Conservation (phyloP, 2,113 vertebrate species). For the Panthera leo region DNA sequence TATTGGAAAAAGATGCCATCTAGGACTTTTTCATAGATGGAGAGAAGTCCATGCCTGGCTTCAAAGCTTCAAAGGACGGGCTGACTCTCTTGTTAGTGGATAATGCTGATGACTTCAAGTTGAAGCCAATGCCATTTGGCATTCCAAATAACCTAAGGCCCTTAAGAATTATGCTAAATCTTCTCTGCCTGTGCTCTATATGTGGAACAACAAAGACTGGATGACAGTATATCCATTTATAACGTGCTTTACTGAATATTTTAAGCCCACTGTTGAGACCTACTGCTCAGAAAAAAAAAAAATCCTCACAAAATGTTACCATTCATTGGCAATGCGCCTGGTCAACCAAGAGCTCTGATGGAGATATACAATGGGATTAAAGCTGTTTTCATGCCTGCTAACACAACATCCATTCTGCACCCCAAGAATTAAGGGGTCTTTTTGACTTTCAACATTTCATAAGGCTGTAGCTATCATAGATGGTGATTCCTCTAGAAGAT, state of each 20-base stretch:
- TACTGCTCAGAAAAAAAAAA: background rate
- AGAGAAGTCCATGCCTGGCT: background rate
- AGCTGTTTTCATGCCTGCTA: background rate
- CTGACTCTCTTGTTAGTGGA: background rate
- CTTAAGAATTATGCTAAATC: background rate
- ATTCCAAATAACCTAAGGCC: background rate
- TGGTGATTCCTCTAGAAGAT: background rate
- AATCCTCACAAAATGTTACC: background rate
- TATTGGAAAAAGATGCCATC: background rate
- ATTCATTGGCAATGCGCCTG: background rate
- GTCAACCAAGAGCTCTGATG: background rate
- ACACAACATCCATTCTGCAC: background rate
- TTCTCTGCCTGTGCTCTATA: background rate
- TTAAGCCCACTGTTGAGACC: background rate
- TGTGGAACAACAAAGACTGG: background rate
- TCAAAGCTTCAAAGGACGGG: background rate
- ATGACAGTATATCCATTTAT: background rate
- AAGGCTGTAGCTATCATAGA: background rate
- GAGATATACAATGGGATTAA: background rate
- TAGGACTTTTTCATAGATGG: background rate
- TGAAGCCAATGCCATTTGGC: background rate
- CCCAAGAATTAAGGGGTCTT: background rate
- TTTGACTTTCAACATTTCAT: background rate
- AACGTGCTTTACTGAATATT: background rate
- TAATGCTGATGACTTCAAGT: background rate